Conservation (phyloP, 2,888 invertebrate genomes). For the Exephanes ischioxanthus region DNA sequence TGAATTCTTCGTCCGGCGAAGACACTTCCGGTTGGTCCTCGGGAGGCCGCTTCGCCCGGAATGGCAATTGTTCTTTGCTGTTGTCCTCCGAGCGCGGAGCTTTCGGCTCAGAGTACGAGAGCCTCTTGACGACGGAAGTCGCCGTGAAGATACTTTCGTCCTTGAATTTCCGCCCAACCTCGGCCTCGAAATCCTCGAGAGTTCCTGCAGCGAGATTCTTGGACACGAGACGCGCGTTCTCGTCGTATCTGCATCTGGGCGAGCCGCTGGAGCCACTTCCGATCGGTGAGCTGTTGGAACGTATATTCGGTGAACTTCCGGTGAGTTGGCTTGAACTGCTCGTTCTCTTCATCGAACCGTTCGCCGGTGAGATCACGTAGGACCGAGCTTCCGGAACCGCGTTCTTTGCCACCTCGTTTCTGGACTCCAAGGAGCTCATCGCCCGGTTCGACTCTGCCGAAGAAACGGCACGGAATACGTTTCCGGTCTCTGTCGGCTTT, state of each 20-base stretch:
- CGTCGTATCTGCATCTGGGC: conserved; percentile 7
- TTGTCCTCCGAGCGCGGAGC: not conserved
- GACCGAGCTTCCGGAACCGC: conserved; percentile 5
- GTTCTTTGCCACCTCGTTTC: not conserved
- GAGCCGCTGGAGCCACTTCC: not conserved
- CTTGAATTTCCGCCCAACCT: not conserved
- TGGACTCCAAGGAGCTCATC: conserved; percentile 42
- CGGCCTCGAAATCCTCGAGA: not conserved
- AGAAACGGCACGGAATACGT: conserved; percentile 41
- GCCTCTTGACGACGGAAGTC: conserved; percentile 17
- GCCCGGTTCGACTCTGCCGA: conserved; percentile 35
- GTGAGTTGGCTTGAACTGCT: not conserved
- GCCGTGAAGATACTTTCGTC: conserved; percentile 14
- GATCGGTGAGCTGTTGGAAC: conserved; percentile 6
- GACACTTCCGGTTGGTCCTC: not conserved
- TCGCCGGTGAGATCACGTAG: conserved; percentile 23
- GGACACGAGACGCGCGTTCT: not conserved
- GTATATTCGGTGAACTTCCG: conserved; percentile 25
- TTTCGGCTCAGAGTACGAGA: conserved; percentile 29
- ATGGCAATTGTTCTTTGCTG: not conserved
- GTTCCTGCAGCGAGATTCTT: conserved; percentile 7
- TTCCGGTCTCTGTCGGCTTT: not conserved
- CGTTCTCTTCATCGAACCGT: not conserved
- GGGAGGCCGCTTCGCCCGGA: not conserved
- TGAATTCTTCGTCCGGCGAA: conserved; percentile 2